Percentiles rank a stretch among this genome's conserved stretches.
phyloP scores from a whole-genome alignment of 2,113 vertebrate genomes.

The Limanda limanda region DNA sequence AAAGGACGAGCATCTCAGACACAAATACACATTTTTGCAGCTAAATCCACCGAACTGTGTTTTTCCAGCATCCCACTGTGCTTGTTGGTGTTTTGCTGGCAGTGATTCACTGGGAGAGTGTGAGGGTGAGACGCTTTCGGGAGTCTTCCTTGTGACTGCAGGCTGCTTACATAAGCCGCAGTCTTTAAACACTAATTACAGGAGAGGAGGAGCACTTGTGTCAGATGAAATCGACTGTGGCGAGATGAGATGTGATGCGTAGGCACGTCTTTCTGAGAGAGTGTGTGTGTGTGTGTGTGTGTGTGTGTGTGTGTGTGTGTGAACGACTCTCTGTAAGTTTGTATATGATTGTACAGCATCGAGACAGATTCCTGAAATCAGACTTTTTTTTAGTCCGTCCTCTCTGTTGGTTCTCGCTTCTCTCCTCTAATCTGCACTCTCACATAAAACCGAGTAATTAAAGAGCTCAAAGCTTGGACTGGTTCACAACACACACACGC shows the following conservation, averaged over 20 bases:
- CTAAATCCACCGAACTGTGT: not conserved
- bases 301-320: slow-evolving; percentile 9
- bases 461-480: slow-evolving; percentile 25
- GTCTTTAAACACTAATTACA: slow-evolving; percentile 65
- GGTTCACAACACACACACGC: slow-evolving; percentile 3
- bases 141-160: slow-evolving; percentile 30
- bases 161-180: slow-evolving; percentile 49
- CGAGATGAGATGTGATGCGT: slow-evolving; percentile 42
- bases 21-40: not conserved
- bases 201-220: slow-evolving; percentile 50
- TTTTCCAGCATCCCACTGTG: not conserved
- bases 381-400: not conserved
- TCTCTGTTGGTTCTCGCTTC: slow-evolving; percentile 21
- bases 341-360: not conserved
- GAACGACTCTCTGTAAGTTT: not conserved
- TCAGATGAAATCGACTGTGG: slow-evolving; percentile 51
- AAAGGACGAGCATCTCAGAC: accelerated
- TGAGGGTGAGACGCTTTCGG: slow-evolving; percentile 36
- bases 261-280: slow-evolving; percentile 26
- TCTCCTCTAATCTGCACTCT: slow-evolving; percentile 57
- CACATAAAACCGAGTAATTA: slow-evolving; percentile 57
- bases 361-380: not conserved
- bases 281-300: not conserved
- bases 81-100: not conserved
- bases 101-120: slow-evolving; percentile 13